Evolutionary conservation across 2,888 invertebrate genomes (phyloP), one percentile per base, ranked within the genome.

Genomic region (Pristionchus entomophagus): DNA sequence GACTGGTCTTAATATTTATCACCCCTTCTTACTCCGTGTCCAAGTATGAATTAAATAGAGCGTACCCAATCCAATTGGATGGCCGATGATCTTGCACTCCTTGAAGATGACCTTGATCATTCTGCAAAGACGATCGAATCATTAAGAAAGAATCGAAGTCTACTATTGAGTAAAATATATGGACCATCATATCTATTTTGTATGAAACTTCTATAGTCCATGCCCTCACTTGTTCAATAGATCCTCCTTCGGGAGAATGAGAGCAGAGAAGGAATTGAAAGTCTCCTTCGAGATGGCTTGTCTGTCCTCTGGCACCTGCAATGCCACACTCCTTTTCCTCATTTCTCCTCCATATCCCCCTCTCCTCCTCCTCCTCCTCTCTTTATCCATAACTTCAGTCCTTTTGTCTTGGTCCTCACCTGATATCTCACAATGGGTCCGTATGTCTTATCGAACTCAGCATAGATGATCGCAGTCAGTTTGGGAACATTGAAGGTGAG

Each of bases 81-180:
- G 90, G n/a, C 93, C 93, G 83, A 93, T 91, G 35, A 93, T 88
- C 87, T 92, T 93, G 87, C 88, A 90, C 73, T 91, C 88, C 45
- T 89, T 85, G 62, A 92, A 88, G 69, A 89, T 90, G 49, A 92
- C 85, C 35, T 91, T 91, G 85, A 93, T 89, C 32, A 91, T 86
- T 29, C 88, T 87, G 62, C 80, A 88, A 87, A 19, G 87, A 86
- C 45, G 14, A 6, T 45, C 45, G 6, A 6, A 45, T 45, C 45
- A 45, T 6, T 10, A 14, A 10, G 45, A 45, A 45, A 45, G 14
- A 6, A 45, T 45, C 6, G 6, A 45, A 45, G 14, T 83, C 81
- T 88, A 73, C 86, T 85, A 59, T 91, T 89, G 8, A 91, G 85
- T 19, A n/a, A 65, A 10, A n/a, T n/a, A n/a, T n/a, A n/a, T n/a